Evolutionary conservation across 2,113 vertebrate genomes (phyloP).

Genomic region (Brachionichthys hirsutus): DNA sequence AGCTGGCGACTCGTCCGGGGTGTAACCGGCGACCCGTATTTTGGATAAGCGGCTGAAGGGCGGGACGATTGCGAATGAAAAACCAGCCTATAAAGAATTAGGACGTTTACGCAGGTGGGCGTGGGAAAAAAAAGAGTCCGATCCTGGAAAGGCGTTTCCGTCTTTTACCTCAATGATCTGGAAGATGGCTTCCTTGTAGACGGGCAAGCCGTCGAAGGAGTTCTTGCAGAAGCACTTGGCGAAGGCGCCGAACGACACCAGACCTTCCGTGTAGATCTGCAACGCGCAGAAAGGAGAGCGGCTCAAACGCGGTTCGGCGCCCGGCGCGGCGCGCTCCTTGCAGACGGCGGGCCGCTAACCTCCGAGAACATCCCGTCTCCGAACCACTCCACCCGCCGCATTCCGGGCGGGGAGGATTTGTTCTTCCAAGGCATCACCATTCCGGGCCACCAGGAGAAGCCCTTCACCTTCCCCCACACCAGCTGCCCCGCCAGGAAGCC

Average conservation of each 20-base stretch:
- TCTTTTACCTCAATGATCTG: conserved; percentile 87
- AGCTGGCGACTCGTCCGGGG: too few species aligned
- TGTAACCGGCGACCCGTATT: too few species aligned
- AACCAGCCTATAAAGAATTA: too few species aligned
- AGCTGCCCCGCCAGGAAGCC: conserved; percentile 86
- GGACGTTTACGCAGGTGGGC: too few species aligned
- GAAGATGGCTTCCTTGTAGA: conserved; percentile 87
- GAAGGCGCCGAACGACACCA: conserved; percentile 81
- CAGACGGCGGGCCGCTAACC: conserved; percentile 71
- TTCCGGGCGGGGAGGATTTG: conserved; percentile 72
- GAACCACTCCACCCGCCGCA: conserved; percentile 93
- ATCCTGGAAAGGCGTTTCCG: too few species aligned
- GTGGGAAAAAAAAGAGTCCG: too few species aligned
- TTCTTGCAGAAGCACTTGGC: conserved; percentile 85
- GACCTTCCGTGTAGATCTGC: conserved; percentile 84
- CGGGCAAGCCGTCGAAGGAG: conserved; percentile 84
- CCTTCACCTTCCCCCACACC: conserved; percentile 92
- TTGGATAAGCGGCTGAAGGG: too few species aligned
- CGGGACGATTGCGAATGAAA: too few species aligned
- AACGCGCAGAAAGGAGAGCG: conserved; percentile 3
- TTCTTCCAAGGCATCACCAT: conserved; percentile 85
- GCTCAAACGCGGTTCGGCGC: neutral
- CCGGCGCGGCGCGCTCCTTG: neutral
- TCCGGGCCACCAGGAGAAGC: conserved; percentile 93
- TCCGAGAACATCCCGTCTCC: conserved; percentile 93